Evolutionary conservation across 2,888 invertebrate genomes (phyloP).

Genomic region (Drosophila mulleri): DNA sequence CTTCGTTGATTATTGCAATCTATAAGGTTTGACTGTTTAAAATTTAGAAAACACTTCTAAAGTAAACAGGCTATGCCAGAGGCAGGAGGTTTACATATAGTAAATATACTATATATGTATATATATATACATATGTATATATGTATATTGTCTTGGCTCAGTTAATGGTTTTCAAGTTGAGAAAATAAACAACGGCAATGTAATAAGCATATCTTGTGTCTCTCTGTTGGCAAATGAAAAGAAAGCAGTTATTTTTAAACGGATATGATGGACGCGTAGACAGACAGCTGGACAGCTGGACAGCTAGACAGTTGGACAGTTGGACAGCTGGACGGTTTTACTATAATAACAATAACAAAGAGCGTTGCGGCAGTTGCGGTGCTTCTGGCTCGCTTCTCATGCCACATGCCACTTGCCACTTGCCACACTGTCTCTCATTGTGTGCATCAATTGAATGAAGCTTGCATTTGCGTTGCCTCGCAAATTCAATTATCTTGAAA

Average conservation of each 20-base stretch:
- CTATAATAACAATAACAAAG: conserved; percentile 36
- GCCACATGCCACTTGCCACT: conserved; percentile 26
- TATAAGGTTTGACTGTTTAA: background rate
- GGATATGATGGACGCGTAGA: conserved; percentile 36
- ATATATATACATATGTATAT: background rate
- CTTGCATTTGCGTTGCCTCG: conserved; percentile 61
- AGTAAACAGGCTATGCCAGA: background rate
- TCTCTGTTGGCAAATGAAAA: conserved; percentile 28
- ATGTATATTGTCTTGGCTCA: conserved; percentile 8
- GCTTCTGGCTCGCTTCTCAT: conserved; percentile 31
- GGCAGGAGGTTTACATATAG: background rate
- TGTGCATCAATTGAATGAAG: conserved; percentile 64
- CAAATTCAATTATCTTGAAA: conserved; percentile 73
- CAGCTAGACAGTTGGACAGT: conserved; percentile 1
- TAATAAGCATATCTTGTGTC: conserved; percentile 15
- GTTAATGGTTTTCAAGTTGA: conserved; percentile 30
- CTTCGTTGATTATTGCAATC: background rate
- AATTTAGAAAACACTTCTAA: background rate
- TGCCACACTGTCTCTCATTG: conserved; percentile 28
- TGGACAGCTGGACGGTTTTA: conserved; percentile 17
- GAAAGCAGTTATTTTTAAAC: conserved; percentile 61
- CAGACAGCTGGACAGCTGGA: conserved; percentile 8
- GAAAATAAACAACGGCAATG: conserved; percentile 20
- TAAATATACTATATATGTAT: background rate
- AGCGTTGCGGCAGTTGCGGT: conserved; percentile 42